Percentiles rank a stretch among this genome's conserved stretches.
Conservation (phyloP, 2,888 invertebrate genomes). For the Netelia virgata region DNA sequence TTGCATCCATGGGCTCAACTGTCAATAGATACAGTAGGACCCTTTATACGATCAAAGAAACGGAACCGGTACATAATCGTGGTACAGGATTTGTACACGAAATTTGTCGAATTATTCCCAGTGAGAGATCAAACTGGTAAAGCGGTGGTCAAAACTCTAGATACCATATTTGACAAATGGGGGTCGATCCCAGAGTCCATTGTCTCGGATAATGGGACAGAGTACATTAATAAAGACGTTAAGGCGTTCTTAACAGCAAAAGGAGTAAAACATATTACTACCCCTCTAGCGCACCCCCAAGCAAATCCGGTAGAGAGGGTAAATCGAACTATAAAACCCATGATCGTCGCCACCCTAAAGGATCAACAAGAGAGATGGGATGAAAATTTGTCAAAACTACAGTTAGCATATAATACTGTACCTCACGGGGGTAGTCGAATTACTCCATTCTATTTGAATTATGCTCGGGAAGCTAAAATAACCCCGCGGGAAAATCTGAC, state of each 20-base stretch:
- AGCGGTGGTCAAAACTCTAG: no score
- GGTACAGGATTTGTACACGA: constrained; percentile 35
- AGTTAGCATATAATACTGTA: not conserved
- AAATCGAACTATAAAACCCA: constrained; percentile 44
- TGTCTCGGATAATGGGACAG: no score
- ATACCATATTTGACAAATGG: no score
- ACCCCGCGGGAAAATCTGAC: not conserved
- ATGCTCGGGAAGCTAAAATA: constrained; percentile 32
- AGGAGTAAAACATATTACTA: no score
- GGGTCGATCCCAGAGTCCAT: no score
- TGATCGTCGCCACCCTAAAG: constrained; percentile 33
- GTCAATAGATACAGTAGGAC: not conserved
- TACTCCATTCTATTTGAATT: constrained; percentile 45
- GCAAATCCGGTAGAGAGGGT: not conserved
- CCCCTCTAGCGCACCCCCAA: no score
- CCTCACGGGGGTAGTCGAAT: not conserved
- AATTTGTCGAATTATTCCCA: constrained; percentile 6
- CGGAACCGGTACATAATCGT: constrained; percentile 33
- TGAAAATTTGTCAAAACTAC: constrained; percentile 35
- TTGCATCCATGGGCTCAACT: constrained; percentile 38
- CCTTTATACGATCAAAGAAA: constrained; percentile 28
- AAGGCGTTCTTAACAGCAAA: no score
- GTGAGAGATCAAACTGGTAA: constrained; percentile 27
- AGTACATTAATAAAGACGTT: no score
- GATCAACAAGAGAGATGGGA: constrained; percentile 44